These are phyloP conservation scores for Sebastes dallii DNA, from an alignment of 2,797 vertebrate genomes.

Conservation along the genomic window DNA sequence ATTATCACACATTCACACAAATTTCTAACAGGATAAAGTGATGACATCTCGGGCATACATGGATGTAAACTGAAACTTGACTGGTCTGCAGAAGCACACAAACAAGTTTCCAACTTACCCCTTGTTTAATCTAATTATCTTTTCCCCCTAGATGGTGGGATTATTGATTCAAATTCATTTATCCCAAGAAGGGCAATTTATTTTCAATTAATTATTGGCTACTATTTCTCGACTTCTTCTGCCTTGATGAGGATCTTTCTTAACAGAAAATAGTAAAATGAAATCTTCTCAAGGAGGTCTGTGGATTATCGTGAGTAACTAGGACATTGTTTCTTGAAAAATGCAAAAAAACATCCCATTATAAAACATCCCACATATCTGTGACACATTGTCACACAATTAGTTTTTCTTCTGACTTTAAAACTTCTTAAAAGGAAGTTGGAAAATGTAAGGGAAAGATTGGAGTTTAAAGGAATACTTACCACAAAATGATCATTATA, in stretches of 20 bases:
- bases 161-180: background rate
- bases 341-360: no score
- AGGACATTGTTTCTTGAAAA: background rate
- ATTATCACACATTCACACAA: no score
- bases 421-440: no score
- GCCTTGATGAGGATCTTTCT: background rate
- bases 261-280: background rate
- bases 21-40: no score
- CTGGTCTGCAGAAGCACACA: fast-evolving
- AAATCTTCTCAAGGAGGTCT: background rate
- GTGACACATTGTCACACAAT: no score
- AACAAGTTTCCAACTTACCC: background rate
- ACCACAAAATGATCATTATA: no score
- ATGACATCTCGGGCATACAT: no score
- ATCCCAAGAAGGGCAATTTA: no score
- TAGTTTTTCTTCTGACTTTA: background rate
- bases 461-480: background rate
- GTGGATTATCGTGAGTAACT: background rate
- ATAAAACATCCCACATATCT: no score
- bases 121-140: background rate
- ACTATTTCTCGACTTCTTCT: background rate
- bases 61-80: no score
- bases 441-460: background rate
- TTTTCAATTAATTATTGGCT: no score
- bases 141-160: background rate